phyloP scores from a whole-genome alignment of 2,797 vertebrate genomes.

The Neomorphus geoffroyi region DNA sequence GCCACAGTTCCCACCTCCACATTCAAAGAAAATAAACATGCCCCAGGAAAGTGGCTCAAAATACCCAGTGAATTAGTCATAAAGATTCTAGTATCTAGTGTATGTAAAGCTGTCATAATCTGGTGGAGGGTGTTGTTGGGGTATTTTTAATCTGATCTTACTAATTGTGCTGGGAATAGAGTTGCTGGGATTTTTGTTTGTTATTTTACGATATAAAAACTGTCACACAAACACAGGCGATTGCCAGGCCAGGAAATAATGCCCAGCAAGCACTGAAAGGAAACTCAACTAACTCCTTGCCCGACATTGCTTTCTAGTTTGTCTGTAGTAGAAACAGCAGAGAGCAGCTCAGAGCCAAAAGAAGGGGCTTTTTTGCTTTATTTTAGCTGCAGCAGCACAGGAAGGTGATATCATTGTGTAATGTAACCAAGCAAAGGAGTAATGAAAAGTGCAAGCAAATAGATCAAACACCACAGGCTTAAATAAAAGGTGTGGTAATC shows the following conservation, averaged over 20 bases:
- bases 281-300: slow-evolving; percentile 36
- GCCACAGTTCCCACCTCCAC: not conserved
- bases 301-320: not conserved
- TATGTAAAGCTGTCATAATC: not conserved
- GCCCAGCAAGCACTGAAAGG: slow-evolving; percentile 23
- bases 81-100: not conserved
- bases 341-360: slow-evolving; percentile 35
- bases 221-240: not conserved
- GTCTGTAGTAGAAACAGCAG: slow-evolving; percentile 25
- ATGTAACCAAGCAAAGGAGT: slow-evolving; percentile 20
- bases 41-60: not conserved
- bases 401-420: slow-evolving; percentile 49
- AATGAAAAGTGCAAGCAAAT: slow-evolving; percentile 47
- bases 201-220: slow-evolving; percentile 45
- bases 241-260: not conserved
- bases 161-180: slow-evolving; percentile 1
- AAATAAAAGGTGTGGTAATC: slow-evolving; percentile 51
- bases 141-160: not conserved
- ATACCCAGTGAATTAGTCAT: slow-evolving; percentile 11
- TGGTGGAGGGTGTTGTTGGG: not conserved
- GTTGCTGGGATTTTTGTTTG: slow-evolving; percentile 10
- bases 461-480: slow-evolving; percentile 32
- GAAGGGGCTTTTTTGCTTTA: not conserved
- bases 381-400: slow-evolving; percentile 34
- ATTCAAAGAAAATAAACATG: slow-evolving; percentile 11